These are phyloP conservation scores for Orthosia gracilis DNA, from an alignment of 2,888 invertebrate genomes.

Conservation along the genomic window DNA sequence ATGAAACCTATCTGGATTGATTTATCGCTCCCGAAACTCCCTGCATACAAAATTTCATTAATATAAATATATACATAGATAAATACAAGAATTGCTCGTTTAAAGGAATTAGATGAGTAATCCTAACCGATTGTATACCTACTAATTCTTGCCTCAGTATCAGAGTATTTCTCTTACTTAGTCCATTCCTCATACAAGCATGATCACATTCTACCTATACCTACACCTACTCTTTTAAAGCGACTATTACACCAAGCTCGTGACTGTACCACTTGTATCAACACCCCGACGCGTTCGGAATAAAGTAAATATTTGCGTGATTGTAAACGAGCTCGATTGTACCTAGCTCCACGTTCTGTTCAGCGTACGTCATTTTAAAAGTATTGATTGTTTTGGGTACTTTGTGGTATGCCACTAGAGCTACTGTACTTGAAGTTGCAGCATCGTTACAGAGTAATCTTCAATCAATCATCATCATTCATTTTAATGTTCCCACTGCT, in stretches of 20 bases:
- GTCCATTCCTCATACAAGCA: neutral
- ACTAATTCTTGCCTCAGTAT: no score
- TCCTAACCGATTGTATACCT: neutral
- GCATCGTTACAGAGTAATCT: no score
- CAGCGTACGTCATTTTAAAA: neutral
- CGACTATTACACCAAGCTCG: conserved; percentile 12
- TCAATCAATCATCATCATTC: no score
- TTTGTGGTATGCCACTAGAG: neutral
- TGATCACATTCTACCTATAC: neutral
- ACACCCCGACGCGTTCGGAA: conserved; percentile 42
- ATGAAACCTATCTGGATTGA: no score
- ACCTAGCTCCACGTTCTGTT: conserved; percentile 11
- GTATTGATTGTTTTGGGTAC: neutral
- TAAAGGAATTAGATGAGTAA: no score
- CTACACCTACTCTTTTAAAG: neutral
- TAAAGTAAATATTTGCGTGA: conserved; percentile 57
- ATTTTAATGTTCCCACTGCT: no score
- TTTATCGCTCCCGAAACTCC: no score
- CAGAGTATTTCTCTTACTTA: neutral
- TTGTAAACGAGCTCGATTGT: conserved; percentile 50
- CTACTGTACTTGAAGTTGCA: neutral
- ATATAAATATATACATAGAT: no score
- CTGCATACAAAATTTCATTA: no score
- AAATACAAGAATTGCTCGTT: no score
- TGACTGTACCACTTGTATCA: conserved; percentile 50